phyloP scores from a whole-genome alignment of 2,888 invertebrate species.

The Mechanitis messenoides region DNA sequence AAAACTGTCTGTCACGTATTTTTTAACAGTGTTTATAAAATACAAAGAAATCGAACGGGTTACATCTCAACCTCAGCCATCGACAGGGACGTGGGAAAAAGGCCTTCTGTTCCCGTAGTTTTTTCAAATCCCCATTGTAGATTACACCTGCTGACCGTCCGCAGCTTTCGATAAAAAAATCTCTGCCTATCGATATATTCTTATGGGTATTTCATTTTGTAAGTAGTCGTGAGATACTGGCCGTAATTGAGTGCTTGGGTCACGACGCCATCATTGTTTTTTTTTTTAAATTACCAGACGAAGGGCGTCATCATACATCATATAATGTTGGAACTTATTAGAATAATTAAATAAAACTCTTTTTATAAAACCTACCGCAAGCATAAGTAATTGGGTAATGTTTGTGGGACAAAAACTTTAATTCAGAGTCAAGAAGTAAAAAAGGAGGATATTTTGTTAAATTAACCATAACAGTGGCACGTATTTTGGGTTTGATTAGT shows the following conservation, averaged over 20 bases:
- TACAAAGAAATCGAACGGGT: conserved; percentile 18
- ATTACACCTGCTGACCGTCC: conserved; percentile 74
- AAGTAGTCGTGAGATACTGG: conserved; percentile 74
- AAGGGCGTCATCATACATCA: conserved; percentile 60
- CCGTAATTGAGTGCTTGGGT: conserved; percentile 73
- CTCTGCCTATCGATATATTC: conserved; percentile 51
- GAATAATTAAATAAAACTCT: conserved; percentile 37
- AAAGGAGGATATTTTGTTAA: conserved; percentile 51
- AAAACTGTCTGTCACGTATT: not conserved
- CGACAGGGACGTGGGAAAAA: conserved; percentile 73
- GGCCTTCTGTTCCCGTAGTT: conserved; percentile 71
- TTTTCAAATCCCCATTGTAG: conserved; percentile 71
- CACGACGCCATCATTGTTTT: conserved; percentile 61
- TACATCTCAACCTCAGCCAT: conserved; percentile 52
- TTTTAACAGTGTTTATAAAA: not conserved
- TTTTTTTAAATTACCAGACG: conserved; percentile 52
- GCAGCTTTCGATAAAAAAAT: conserved; percentile 73
- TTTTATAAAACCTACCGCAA: conserved; percentile 54
- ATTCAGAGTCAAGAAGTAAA: conserved; percentile 40
- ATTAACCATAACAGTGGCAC: conserved; percentile 63
- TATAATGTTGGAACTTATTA: conserved; percentile 48
- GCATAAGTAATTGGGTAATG: conserved; percentile 53
- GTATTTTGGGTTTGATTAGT: conserved; percentile 44
- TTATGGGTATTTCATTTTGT: conserved; percentile 51
- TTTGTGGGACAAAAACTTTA: conserved; percentile 39